Evolutionary conservation across 2,113 vertebrate species (phyloP), one percentile per base, ranked within the genome.

Genomic region (Aphyosemion australe): DNA sequence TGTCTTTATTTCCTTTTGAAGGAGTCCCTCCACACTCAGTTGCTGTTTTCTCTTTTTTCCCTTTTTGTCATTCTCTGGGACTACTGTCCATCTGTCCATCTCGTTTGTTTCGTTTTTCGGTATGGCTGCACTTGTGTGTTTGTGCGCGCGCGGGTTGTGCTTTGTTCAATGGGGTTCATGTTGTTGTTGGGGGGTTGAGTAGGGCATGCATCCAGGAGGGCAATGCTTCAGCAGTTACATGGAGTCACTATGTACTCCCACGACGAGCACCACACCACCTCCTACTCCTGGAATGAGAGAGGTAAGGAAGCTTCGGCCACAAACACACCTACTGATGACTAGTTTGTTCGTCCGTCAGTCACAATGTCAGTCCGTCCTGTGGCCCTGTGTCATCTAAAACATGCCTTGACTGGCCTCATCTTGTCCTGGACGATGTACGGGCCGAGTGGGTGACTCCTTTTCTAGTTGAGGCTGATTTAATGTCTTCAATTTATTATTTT

Each of bases 171-270:
- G 68, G 87, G 84, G 72, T 84, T 84, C 84, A 85, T 91, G 62
- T 76, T 83, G 85, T 83, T 37, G 34, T 3, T 37, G 34, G 79
- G 85, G 59, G 88, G 78, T 75, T 51, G 78, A 91, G 78, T 93
- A 92, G 93, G 94, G 88, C 91, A 92, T 91, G 83, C 92, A 76
- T 94, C 94, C 89, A 94, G 94, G 87, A 91, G 92, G 88, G 93
- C 94, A 87, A 92, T 94, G 94, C 93, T 94, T 82, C 94, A 95
- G 92, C 94, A 94, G 89, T 94, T 94, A 64, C 93, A 93, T 0
- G 93, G 94, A 86, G 85, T 94, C 92, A 93, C 93, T 92, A 90
- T 94, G 89, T 94, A 94, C 92, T 95, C 94, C 83, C 94, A 94
- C 5, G 83, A 93, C 31, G 87, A 95, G 73, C 84, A 80, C 89